Conservation (phyloP, 2,113 vertebrate species). For the Pagrus major region DNA sequence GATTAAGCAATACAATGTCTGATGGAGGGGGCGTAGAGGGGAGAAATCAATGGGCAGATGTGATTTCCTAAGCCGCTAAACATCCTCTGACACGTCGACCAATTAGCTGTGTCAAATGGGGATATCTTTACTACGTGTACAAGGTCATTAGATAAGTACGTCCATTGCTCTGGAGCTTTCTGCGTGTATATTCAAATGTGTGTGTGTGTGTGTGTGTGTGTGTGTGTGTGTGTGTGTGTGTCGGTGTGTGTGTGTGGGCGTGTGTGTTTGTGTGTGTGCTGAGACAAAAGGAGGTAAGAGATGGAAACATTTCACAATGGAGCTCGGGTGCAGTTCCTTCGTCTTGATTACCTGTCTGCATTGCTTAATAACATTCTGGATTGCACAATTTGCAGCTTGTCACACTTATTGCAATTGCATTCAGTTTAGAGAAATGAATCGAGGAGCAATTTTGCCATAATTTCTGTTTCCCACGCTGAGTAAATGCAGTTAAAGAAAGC, state of each 20-base stretch:
- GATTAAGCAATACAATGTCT: slow-evolving; percentile 79
- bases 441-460: slow-evolving; percentile 52
- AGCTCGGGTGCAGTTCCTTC: slow-evolving; percentile 24
- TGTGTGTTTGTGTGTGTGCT: neutral
- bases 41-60: slow-evolving; percentile 80
- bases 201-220: neutral
- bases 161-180: slow-evolving; percentile 10
- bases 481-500: slow-evolving; percentile 49
- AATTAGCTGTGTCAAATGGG: slow-evolving; percentile 80
- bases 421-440: slow-evolving; percentile 53
- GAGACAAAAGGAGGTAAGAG: slow-evolving; percentile 36
- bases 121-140: slow-evolving; percentile 73
- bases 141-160: slow-evolving; percentile 77
- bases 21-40: slow-evolving; percentile 57
- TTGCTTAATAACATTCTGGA: slow-evolving; percentile 61
- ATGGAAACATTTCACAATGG: slow-evolving; percentile 43
- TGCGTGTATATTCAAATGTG: neutral
- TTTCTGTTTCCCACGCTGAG: slow-evolving; percentile 39
- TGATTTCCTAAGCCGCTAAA: slow-evolving; percentile 82
- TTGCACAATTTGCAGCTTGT: slow-evolving; percentile 66
- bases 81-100: slow-evolving; percentile 75
- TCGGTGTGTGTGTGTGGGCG: neutral
- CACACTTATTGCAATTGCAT: slow-evolving; percentile 46
- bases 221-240: neutral
- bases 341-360: slow-evolving; percentile 62